These are phyloP conservation scores for Drosophila mulleri DNA, from an alignment of 2,888 invertebrate species.

Conservation along the genomic window DNA sequence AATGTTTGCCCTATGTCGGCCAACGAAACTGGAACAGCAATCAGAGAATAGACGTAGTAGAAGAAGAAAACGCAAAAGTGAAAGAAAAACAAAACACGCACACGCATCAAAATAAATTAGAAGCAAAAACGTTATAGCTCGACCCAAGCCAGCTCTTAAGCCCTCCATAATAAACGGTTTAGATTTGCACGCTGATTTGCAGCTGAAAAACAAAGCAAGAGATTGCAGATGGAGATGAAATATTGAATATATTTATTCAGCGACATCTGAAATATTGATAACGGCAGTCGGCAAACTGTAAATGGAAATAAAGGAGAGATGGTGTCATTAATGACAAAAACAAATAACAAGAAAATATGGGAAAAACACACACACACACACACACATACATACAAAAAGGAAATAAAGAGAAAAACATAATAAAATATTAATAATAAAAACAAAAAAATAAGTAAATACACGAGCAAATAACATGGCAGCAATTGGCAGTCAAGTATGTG, in stretches of 20 bases:
- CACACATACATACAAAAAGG: conserved; percentile 13
- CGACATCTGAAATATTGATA: conserved; percentile 4
- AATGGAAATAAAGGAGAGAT: conserved; percentile 31
- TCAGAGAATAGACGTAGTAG: conserved; percentile 23
- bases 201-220: no score
- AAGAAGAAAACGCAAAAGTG: no score
- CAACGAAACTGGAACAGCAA: conserved; percentile 63
- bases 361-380: conserved; percentile 8
- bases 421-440: conserved; percentile 15
- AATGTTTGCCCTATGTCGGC: conserved; percentile 54
- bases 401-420: conserved; percentile 20
- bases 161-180: neutral
- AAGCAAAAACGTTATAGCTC: conserved; percentile 3
- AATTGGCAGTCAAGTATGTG: conserved; percentile 14
- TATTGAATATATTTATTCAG: neutral
- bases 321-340: conserved; percentile 55
- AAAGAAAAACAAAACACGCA: conserved; percentile 1
- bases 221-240: neutral
- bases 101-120: conserved; percentile 15
- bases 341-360: conserved; percentile 17
- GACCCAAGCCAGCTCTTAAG: neutral
- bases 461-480: conserved; percentile 31
- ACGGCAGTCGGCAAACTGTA: neutral
- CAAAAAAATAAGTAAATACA: conserved; percentile 19
- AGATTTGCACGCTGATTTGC: conserved; percentile 6